phyloP scores from a whole-genome alignment of 2,113 vertebrate genomes.

The Brachyistius frenatus region DNA sequence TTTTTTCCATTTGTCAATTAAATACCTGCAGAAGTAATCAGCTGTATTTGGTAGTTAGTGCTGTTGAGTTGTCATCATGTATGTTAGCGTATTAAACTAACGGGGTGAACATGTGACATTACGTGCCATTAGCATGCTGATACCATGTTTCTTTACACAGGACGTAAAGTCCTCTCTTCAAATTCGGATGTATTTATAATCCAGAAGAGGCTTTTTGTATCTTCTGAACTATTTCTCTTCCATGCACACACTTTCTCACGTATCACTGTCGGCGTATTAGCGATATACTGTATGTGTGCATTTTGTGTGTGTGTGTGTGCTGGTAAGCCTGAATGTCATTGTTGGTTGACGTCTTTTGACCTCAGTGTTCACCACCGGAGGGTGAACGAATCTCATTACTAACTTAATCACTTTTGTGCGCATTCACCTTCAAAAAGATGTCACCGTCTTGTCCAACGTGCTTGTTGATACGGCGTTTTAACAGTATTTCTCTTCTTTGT shows the following conservation, averaged over 20 bases:
- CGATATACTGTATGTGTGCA: not conserved
- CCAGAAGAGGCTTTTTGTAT: not conserved
- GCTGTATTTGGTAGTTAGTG: too few species aligned
- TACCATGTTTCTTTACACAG: too few species aligned
- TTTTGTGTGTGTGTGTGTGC: not conserved
- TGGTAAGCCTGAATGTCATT: constrained; percentile 45
- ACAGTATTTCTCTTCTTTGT: not conserved
- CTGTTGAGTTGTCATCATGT: not conserved
- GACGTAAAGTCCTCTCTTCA: not conserved
- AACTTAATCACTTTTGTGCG: constrained; percentile 35
- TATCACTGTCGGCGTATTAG: not conserved
- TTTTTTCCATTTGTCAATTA: not conserved
- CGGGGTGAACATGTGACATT: too few species aligned
- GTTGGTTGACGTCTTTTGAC: constrained; percentile 47
- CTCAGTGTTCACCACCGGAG: constrained; percentile 40
- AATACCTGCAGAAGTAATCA: not conserved
- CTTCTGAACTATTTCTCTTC: not conserved
- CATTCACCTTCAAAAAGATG: not conserved
- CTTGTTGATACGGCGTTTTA: not conserved
- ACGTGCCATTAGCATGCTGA: too few species aligned
- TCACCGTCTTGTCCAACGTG: not conserved
- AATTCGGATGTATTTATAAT: not conserved
- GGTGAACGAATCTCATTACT: constrained; percentile 50
- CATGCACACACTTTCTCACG: not conserved
- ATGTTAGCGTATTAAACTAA: not conserved